Conservation (phyloP, 2,113 vertebrate species). For the Sprattus sprattus region DNA sequence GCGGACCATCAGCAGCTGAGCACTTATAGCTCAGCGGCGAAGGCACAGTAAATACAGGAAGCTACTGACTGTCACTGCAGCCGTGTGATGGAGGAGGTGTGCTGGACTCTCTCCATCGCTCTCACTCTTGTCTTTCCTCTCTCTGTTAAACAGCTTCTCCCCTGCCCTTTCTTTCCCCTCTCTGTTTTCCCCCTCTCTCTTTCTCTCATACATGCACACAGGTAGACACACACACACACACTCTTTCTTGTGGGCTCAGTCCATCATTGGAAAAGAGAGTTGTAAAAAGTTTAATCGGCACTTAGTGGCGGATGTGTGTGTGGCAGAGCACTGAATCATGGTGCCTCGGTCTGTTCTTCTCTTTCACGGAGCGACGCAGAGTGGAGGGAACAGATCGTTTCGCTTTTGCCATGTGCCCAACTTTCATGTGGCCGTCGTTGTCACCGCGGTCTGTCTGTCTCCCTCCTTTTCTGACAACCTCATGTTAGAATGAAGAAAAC, state of each 20-base stretch:
- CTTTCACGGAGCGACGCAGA: background rate
- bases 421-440: constrained; percentile 9
- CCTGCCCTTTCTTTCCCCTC: background rate
- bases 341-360: background rate
- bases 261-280: background rate
- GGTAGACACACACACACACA: background rate
- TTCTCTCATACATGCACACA: constrained; percentile 8
- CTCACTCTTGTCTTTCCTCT: background rate
- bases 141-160: background rate
- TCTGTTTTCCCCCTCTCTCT: background rate
- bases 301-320: background rate
- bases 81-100: background rate
- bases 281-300: background rate
- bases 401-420: background rate
- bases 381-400: background rate
- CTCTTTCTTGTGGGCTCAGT: constrained; percentile 3
- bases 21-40: background rate
- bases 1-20: background rate
- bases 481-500: background rate
- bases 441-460: background rate
- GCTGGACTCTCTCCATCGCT: background rate
- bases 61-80: constrained; percentile 5
- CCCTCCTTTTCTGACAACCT: background rate
- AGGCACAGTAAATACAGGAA: constrained; percentile 15
- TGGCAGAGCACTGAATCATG: background rate